Percentiles rank a stretch among this genome's conserved stretches.
phyloP scores from a whole-genome alignment of 2,797 vertebrate genomes.

The Sebastes variabilis region DNA sequence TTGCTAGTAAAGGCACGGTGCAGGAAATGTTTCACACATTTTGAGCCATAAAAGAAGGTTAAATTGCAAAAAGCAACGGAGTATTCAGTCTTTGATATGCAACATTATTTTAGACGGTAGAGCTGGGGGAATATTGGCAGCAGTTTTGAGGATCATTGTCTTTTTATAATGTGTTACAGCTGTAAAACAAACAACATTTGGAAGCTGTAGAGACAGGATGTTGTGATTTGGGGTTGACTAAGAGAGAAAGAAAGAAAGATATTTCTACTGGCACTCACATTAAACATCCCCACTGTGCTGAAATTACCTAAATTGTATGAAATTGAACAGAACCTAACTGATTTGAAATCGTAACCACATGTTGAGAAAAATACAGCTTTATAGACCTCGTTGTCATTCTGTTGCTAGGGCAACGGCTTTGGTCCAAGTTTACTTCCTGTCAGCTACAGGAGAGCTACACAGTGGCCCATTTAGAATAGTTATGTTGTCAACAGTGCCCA shows the following conservation, averaged over 20 bases:
- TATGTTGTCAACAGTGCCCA: not conserved
- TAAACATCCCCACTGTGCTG: not conserved
- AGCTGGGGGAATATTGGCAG: slow-evolving; percentile 13
- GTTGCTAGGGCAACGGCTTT: too few relatives aligned
- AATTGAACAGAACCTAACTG: not conserved
- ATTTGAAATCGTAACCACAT: not conserved
- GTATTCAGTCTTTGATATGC: slow-evolving; percentile 26
- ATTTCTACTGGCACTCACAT: not conserved
- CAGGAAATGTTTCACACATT: slow-evolving; percentile 15
- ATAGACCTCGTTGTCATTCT: not conserved
- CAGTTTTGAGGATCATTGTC: not conserved
- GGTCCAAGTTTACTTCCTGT: not conserved
- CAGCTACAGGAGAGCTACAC: not conserved
- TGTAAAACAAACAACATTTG: slow-evolving; percentile 1
- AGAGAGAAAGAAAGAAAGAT: not conserved
- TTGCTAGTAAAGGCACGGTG: not conserved
- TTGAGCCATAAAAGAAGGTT: slow-evolving; percentile 26
- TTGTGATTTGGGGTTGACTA: not conserved
- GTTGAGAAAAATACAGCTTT: not conserved
- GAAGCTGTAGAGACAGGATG: not conserved
- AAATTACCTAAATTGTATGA: not conserved
- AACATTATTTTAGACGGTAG: slow-evolving; percentile 20
- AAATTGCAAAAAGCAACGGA: slow-evolving; percentile 33
- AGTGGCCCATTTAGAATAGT: not conserved
- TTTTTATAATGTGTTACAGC: slow-evolving; percentile 1